phyloP scores from a whole-genome alignment of 2,888 invertebrate species.

The Tineola bisselliella region DNA sequence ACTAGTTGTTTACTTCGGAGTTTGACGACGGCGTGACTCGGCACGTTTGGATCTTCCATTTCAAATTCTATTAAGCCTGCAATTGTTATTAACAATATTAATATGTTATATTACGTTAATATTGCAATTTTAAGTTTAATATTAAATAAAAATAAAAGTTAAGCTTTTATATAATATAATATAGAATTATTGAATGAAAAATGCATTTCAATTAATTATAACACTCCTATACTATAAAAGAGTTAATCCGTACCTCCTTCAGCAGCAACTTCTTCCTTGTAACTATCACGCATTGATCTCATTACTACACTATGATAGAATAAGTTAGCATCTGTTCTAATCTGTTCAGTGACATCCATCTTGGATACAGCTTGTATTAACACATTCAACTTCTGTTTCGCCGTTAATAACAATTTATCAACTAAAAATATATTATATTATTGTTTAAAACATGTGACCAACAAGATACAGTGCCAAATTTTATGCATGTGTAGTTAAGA shows the following conservation, averaged over 20 bases:
- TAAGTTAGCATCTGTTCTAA: slow-evolving; percentile 33
- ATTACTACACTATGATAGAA: slow-evolving; percentile 56
- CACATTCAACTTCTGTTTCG: slow-evolving; percentile 41
- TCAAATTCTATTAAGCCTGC: slow-evolving; percentile 61
- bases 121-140: no score
- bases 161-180: no score
- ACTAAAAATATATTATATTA: slow-evolving; percentile 34
- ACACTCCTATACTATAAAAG: no score
- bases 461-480: no score
- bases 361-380: slow-evolving; percentile 45
- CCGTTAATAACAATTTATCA: slow-evolving; percentile 43
- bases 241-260: slow-evolving; percentile 44
- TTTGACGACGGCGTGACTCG: slow-evolving; percentile 60
- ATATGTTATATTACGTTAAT: no score
- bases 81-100: no score
- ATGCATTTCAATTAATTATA: no score
- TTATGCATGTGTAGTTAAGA: background rate
- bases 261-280: slow-evolving; percentile 43
- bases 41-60: slow-evolving; percentile 61
- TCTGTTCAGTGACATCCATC: slow-evolving; percentile 44
- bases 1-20: slow-evolving; percentile 63
- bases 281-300: slow-evolving; percentile 47
- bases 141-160: no score
- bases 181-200: no score
- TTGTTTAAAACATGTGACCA: no score